Evolutionary conservation across 2,797 vertebrate species (phyloP).

Genomic region (Premnoplex brunnescens): DNA sequence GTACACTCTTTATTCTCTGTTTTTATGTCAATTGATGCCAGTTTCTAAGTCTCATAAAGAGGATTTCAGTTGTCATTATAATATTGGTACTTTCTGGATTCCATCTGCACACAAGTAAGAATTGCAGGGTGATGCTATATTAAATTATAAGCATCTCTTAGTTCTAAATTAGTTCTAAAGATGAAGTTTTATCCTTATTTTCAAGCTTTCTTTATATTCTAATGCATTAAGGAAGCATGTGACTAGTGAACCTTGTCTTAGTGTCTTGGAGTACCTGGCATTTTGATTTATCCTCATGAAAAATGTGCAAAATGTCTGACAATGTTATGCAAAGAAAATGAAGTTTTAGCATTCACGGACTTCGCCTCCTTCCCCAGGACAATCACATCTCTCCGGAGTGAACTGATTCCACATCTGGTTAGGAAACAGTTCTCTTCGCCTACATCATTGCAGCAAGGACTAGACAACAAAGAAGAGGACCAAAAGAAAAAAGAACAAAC

Average conservation of each 20-base stretch:
- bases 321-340: background rate
- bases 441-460: conserved; percentile 65
- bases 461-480: conserved; percentile 76
- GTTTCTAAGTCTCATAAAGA: background rate
- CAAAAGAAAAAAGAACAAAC: conserved; percentile 83
- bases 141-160: background rate
- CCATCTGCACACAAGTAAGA: background rate
- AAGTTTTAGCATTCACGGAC: background rate
- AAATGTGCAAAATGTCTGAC: background rate
- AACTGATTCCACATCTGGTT: conserved; percentile 92
- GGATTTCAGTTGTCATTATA: background rate
- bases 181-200: background rate
- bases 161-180: background rate
- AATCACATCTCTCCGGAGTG: conserved; percentile 92
- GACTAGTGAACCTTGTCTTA: background rate
- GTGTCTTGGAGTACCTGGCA: background rate
- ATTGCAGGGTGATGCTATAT: background rate
- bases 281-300: conserved; percentile 14
- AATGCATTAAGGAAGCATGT: background rate
- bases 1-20: background rate
- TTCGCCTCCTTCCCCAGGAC: conserved; percentile 77
- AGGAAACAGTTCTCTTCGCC: conserved; percentile 91
- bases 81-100: background rate
- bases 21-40: background rate
- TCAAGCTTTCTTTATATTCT: background rate